Evolutionary conservation across 2,888 invertebrate species (phyloP), one percentile per base, ranked within the genome.

Genomic region (Eumacrocentrus americanus): DNA sequence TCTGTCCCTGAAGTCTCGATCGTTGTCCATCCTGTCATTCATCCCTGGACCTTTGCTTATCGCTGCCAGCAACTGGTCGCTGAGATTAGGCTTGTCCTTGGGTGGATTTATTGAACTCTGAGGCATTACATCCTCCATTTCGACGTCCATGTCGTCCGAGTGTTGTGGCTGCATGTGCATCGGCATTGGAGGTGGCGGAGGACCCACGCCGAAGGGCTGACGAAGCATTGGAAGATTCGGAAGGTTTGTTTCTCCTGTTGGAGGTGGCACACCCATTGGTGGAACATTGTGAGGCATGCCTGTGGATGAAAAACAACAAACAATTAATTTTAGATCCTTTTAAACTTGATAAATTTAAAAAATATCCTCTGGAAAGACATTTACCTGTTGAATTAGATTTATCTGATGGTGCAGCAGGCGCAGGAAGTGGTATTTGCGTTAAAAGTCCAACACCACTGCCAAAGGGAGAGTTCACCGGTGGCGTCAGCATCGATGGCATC

Each of bases 111-210:
- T 67, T 22, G 70, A 58, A 12, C 58, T 77, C 46, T 67, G 73
- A 1, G 77, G 76, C 74, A 78, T 77, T 42, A 57, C 72, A 29
- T 78, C 77, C n/a, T 72, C 87, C 64, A 88, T 86, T 60, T 88
- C 88, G 78, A 89, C 88, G 77, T 92, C 92, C 40, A 92, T 84
- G 55, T 89, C 90, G 72, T 91, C 91, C 55, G 90, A 90, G 50
- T 71, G 72, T 25, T 77, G 74, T 1, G 60, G 61, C 0, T 70
- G 69, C 66, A 81, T 59, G 64, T 61, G 73, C 67, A 76, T 72
- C 29, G 76, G 74, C 66, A 80, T 77, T 1, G 78, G 74, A 35
- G 75, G 68, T 37, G 78, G 71, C 7, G 81, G 78, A 3, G 69
- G 70, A 7, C 75, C 78, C 2, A 80, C 75, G 11, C 74, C 74